Evolutionary conservation across 2,113 vertebrate genomes (phyloP), one percentile per base, ranked within the genome.

Genomic region (Euleptes europaea): DNA sequence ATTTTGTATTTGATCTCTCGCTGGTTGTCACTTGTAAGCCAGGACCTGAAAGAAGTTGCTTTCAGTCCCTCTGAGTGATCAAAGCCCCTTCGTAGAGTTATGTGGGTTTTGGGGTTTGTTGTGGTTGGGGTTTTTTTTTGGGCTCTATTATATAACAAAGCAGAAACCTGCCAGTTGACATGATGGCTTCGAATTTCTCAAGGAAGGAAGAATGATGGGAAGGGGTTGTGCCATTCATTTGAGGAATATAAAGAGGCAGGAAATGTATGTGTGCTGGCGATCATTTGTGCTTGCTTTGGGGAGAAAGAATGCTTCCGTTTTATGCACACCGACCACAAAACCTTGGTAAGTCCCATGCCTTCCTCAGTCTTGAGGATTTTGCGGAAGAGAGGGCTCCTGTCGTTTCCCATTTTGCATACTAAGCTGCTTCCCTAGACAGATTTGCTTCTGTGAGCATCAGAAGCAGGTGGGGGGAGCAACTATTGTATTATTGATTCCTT

Each of bases 1-100:
- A 81, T 88, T 91, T n/a, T 88, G 81, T 91, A 88, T 94, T 94
- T 93, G 91, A 92, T 93, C 90, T 91, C 88, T 92, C 33, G 63
- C 65, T 65, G 31, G 42, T 54, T 88, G 93, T 88, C 89, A 89
- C 86, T 85, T 54, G 51, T 84, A 87, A 86, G 84, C 85, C 88
- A 93, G 87, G 85, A 90, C 90, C 90, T 89, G 83, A 88, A 86
- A 91, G 89, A 80, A 89, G 79, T 83, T 86, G 86, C 88, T 91
- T 93, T 93, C 88, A 86, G 76, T 90, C 79, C 86, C 78, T 89
- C 85, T 77, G 89, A 69, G 84, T 84, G 90, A 93, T 93, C 90
- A 93, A 93, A 95, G 88, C 44, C 86, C 86, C 51, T 83, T 85
- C 84, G 73, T 82, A 81, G 87, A 89, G 73, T 81, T 51, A 60